A percentile compares a stretch with the other conserved stretches of the same genome.
These are phyloP conservation scores for Priocnemis perturbator DNA, from an alignment of 2,888 invertebrate species.

Conservation along the genomic window DNA sequence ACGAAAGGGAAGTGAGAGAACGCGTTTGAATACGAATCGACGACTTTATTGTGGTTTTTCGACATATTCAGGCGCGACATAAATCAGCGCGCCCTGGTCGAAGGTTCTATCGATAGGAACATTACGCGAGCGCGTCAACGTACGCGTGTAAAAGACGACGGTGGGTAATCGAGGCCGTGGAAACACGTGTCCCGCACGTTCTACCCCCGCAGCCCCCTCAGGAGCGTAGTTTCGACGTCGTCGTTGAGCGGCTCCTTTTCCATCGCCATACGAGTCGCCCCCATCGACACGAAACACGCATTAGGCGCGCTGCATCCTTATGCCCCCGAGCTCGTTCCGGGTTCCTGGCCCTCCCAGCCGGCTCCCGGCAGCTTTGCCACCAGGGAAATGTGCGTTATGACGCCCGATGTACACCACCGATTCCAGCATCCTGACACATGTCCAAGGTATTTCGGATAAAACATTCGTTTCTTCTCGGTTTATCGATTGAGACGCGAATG, in stretches of 20 bases:
- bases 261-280: constrained; percentile 54
- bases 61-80: constrained; percentile 38
- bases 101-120: constrained; percentile 57
- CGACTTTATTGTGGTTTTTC: background rate
- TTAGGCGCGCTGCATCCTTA: constrained; percentile 70
- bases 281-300: constrained; percentile 73
- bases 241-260: constrained; percentile 57
- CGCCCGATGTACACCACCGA: constrained; percentile 35
- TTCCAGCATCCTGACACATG: constrained; percentile 11
- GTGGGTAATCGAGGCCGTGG: constrained; percentile 67
- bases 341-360: constrained; percentile 11
- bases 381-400: constrained; percentile 45
- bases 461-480: constrained; percentile 4
- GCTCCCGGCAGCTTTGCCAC: constrained; percentile 26
- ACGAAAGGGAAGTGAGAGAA: too few relatives aligned
- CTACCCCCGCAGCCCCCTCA: background rate
- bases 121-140: constrained; percentile 52
- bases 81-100: constrained; percentile 40
- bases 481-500: constrained; percentile 42
- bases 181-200: constrained; percentile 67
- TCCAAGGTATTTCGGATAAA: constrained; percentile 1
- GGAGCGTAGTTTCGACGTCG: constrained; percentile 27
- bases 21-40: too few relatives aligned
- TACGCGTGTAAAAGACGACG: constrained; percentile 66
- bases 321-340: constrained; percentile 51